These are phyloP conservation scores for Ephydatia muelleri DNA, from an alignment of 37 sponge, comb jelly and placozoan genomes.

Conservation along the genomic window DNA sequence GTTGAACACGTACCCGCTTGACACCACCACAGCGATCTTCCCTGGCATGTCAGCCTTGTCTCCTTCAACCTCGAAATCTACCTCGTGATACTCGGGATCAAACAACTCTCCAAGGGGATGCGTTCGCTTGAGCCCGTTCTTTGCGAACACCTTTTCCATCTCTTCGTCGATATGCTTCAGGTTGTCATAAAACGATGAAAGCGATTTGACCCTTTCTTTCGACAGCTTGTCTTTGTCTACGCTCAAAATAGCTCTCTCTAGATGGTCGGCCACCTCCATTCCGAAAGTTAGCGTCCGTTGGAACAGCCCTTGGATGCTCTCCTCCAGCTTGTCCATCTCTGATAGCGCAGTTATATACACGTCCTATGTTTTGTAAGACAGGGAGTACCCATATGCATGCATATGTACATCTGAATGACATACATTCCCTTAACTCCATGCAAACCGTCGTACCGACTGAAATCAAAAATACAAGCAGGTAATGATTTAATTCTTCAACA, in stretches of 20 bases:
- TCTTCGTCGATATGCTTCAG: constrained; percentile 80
- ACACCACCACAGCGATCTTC: constrained; percentile 71
- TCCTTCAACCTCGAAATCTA: constrained; percentile 87
- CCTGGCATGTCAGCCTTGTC: constrained; percentile 89
- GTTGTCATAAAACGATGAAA: constrained; percentile 71
- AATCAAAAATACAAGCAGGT: too few relatives aligned
- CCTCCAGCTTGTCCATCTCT: constrained; percentile 88
- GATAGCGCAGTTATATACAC: constrained; percentile 87
- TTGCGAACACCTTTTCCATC: constrained; percentile 81
- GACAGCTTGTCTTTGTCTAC: constrained; percentile 42
- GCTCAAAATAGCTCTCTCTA: constrained; percentile 87
- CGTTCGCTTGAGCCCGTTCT: constrained; percentile 79
- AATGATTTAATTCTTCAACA: too few relatives aligned
- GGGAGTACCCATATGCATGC: neutral
- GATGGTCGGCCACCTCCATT: constrained; percentile 90
- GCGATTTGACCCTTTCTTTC: constrained; percentile 27
- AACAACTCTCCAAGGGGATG: constrained; percentile 77
- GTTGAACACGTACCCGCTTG: constrained; percentile 83
- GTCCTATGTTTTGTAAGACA: constrained; percentile 43
- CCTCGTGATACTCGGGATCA: constrained; percentile 93
- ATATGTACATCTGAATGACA: too few relatives aligned
- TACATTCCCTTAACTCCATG: too few relatives aligned
- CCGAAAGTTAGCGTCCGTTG: constrained; percentile 84
- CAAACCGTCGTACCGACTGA: too few relatives aligned
- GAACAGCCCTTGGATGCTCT: constrained; percentile 68